These are phyloP conservation scores for Pollenia griseotomentosa DNA, from an alignment of 2,888 invertebrate genomes.

Conservation along the genomic window DNA sequence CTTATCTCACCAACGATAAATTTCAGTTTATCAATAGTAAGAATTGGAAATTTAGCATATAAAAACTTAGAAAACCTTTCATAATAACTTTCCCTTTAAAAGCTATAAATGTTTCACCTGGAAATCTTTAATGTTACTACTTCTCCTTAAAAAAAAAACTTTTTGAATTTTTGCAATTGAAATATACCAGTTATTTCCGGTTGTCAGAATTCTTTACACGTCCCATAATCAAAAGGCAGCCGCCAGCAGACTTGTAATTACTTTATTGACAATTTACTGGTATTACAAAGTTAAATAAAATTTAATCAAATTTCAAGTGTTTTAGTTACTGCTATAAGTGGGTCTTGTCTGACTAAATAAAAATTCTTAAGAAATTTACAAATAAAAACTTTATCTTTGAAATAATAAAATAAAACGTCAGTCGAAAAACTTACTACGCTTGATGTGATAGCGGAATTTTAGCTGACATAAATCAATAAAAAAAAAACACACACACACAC, in stretches of 20 bases:
- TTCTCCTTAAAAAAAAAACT: not conserved
- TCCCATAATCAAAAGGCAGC: not conserved
- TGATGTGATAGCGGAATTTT: slow-evolving; percentile 36
- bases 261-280: slow-evolving; percentile 17
- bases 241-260: slow-evolving; percentile 16
- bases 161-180: not conserved
- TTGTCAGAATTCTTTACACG: not conserved
- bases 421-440: slow-evolving; percentile 7
- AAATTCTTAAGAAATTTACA: slow-evolving; percentile 34
- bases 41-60: too few species aligned
- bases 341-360: slow-evolving; percentile 28
- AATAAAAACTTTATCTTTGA: slow-evolving; percentile 26
- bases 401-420: not conserved
- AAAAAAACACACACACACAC: slow-evolving; percentile 15
- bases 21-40: too few species aligned
- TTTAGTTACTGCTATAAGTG: slow-evolving; percentile 11
- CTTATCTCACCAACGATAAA: too few species aligned
- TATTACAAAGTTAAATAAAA: slow-evolving; percentile 25
- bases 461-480: slow-evolving; percentile 54
- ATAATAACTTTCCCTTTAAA: too few species aligned
- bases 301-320: slow-evolving; percentile 29
- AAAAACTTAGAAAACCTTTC: too few species aligned
- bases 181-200: slow-evolving; percentile 27
- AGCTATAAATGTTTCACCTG: too few species aligned
- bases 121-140: too few species aligned